Evolutionary conservation across 2,797 vertebrate species (phyloP).

Genomic region (Pangasius krempfi): DNA sequence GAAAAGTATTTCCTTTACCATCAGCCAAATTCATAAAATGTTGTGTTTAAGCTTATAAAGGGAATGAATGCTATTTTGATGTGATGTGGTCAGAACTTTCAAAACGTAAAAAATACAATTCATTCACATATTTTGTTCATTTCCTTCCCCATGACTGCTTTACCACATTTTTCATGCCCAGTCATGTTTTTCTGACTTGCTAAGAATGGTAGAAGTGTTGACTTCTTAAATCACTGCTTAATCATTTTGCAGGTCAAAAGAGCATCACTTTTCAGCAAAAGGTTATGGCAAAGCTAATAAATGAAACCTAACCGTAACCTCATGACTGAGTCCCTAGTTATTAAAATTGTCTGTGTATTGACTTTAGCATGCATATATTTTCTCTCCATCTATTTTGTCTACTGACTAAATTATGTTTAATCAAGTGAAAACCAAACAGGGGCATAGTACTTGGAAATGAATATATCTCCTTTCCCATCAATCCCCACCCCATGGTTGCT

Average conservation of each 20-base stretch:
- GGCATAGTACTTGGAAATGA: not conserved
- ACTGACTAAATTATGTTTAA: not conserved
- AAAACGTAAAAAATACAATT: not conserved
- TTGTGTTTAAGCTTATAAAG: not conserved
- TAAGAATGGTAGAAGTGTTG: not conserved
- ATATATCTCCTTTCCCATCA: not conserved
- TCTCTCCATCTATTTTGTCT: not conserved
- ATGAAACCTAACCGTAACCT: not conserved
- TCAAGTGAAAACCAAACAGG: not conserved
- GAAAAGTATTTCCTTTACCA: not conserved
- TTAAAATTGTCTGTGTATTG: not conserved
- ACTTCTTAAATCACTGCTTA: not conserved
- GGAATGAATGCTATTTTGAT: not conserved
- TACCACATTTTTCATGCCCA: not conserved
- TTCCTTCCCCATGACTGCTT: not conserved
- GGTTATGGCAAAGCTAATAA: not conserved
- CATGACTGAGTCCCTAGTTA: not conserved
- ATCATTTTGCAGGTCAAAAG: not conserved
- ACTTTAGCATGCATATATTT: not conserved
- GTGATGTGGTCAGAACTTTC: not conserved
- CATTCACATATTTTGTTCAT: not conserved
- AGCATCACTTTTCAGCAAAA: not conserved
- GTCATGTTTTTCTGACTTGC: not conserved
- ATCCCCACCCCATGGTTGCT: not conserved
- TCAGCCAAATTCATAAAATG: not conserved